Conservation (phyloP, 2,797 vertebrate species). For the Ispidina picta region DNA sequence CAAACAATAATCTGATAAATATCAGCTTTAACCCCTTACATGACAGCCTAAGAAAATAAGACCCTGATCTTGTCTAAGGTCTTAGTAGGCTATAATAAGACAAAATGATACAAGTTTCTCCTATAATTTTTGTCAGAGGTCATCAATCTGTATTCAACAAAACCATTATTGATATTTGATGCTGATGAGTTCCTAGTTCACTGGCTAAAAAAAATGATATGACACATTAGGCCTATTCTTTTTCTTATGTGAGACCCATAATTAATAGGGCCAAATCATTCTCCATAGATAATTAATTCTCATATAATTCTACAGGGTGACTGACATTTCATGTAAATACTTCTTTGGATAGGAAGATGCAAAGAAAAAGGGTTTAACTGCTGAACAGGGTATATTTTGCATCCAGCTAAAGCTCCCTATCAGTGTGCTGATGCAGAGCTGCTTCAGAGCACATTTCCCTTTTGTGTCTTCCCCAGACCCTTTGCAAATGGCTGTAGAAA, state of each 20-base stretch:
- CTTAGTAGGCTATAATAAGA: conserved; percentile 58
- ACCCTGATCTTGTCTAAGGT: conserved; percentile 24
- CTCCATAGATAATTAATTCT: conserved; percentile 57
- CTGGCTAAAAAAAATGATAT: background rate
- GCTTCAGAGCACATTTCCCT: background rate
- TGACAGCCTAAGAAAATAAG: conserved; percentile 55
- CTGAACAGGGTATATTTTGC: background rate
- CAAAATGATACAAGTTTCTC: conserved; percentile 61
- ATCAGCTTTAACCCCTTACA: conserved; percentile 62
- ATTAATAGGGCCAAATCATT: conserved; percentile 61
- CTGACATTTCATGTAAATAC: conserved; percentile 55
- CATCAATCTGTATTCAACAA: conserved; percentile 62
- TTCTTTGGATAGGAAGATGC: conserved; percentile 5
- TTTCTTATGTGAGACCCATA: conserved; percentile 42
- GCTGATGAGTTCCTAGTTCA: conserved; percentile 32
- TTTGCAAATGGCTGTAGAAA: background rate
- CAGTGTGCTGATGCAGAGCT: background rate
- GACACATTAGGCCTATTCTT: conserved; percentile 52
- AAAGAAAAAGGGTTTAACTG: conserved; percentile 17
- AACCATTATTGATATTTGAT: conserved; percentile 62
- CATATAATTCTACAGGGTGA: conserved; percentile 43
- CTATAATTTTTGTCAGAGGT: conserved; percentile 67
- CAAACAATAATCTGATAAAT: conserved; percentile 68
- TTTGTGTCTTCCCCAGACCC: background rate
- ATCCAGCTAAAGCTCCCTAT: background rate